phyloP scores from a whole-genome alignment of 2,888 invertebrate species.

The Aquatica leii region DNA sequence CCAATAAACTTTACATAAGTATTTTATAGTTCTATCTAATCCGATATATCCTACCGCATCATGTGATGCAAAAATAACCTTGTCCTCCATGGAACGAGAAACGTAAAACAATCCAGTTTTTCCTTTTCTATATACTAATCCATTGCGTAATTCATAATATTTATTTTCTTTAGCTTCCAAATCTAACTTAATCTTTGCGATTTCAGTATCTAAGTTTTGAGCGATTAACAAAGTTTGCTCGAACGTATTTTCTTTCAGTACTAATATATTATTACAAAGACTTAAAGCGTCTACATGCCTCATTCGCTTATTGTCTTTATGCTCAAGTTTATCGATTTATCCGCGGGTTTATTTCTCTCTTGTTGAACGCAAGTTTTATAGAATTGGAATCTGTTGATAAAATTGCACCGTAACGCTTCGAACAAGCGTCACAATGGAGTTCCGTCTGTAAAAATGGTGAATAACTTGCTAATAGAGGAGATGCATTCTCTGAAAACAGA shows the following conservation, averaged over 20 bases:
- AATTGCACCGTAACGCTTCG: too few species aligned
- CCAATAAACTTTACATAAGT: too few species aligned
- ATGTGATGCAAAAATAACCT: neutral
- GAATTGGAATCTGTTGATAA: slow-evolving; percentile 19
- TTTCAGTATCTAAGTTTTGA: slow-evolving; percentile 40
- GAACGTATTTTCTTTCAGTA: slow-evolving; percentile 41
- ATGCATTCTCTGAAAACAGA: neutral
- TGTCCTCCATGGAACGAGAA: neutral
- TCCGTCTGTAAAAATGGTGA: too few species aligned
- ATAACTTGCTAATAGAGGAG: too few species aligned
- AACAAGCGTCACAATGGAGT: too few species aligned
- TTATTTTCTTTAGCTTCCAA: slow-evolving; percentile 35
- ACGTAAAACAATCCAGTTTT: neutral
- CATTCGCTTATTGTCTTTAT: slow-evolving; percentile 35
- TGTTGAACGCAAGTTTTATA: too few species aligned
- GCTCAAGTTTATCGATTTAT: slow-evolving; percentile 24
- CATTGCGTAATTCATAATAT: slow-evolving; percentile 25
- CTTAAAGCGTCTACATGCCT: slow-evolving; percentile 49
- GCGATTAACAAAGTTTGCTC: slow-evolving; percentile 28
- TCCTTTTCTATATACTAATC: too few species aligned
- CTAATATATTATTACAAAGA: too few species aligned
- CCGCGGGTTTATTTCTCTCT: too few species aligned
- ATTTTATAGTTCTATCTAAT: too few species aligned
- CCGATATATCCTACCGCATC: too few species aligned
- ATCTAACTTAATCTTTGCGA: slow-evolving; percentile 34